Evolutionary conservation across 2,113 vertebrate species (phyloP).

Genomic region (Phycodurus eques): DNA sequence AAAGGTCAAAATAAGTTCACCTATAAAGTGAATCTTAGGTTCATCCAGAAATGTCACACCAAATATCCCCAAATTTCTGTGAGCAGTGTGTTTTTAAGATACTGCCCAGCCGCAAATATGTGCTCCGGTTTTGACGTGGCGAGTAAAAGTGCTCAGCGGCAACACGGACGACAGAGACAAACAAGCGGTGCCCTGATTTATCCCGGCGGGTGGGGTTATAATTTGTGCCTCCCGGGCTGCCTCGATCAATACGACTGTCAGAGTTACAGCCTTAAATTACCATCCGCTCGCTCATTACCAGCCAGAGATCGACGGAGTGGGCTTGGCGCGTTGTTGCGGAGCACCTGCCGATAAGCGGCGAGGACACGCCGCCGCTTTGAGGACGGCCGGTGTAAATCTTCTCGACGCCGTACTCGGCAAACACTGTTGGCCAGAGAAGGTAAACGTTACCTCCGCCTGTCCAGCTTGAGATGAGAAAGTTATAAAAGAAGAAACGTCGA

Average conservation of each 20-base stretch:
- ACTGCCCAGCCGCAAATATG: too few relatives aligned
- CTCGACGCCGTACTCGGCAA: constrained; percentile 40
- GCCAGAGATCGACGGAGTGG: constrained; percentile 43
- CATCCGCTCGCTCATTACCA: constrained; percentile 60
- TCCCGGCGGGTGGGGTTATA: constrained; percentile 50
- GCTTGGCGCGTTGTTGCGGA: background rate
- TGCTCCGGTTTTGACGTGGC: constrained; percentile 6
- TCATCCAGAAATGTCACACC: background rate
- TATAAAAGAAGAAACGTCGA: constrained; percentile 38
- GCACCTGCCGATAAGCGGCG: constrained; percentile 58
- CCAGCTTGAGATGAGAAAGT: constrained; percentile 38
- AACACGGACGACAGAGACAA: constrained; percentile 6
- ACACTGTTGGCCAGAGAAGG: constrained; percentile 31
- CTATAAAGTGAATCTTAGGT: background rate
- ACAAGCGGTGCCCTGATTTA: constrained; percentile 42
- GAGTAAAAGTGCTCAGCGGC: constrained; percentile 13
- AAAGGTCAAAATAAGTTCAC: too few relatives aligned
- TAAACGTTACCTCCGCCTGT: constrained; percentile 39
- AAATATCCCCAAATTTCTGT: background rate
- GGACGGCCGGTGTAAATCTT: constrained; percentile 18
- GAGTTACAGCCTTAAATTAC: constrained; percentile 63
- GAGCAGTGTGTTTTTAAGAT: background rate
- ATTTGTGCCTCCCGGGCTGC: constrained; percentile 47
- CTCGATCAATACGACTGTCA: constrained; percentile 62
- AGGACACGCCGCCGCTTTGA: constrained; percentile 41